phyloP scores from a whole-genome alignment of 2,888 invertebrate genomes.

The Drosophila paramelanica region DNA sequence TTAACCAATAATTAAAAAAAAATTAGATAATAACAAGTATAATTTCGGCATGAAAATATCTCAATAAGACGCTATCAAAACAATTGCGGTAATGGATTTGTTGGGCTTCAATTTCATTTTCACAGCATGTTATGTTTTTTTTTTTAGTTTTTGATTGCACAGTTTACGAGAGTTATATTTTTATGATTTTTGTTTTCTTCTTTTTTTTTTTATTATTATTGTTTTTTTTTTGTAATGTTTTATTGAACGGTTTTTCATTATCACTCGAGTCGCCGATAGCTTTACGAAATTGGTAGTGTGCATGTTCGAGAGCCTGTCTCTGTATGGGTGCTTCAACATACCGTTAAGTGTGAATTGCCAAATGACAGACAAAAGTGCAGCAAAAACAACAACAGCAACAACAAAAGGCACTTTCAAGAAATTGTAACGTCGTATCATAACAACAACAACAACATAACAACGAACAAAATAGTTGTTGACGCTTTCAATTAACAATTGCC shows the following conservation, averaged over 20 bases:
- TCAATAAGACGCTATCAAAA: conserved; percentile 22
- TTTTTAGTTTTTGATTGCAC: conserved; percentile 5
- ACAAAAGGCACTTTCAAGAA: conserved; percentile 43
- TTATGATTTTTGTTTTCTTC: background rate
- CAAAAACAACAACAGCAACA: conserved; percentile 30
- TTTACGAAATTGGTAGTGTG: conserved; percentile 57
- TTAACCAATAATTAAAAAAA: no score
- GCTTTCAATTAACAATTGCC: conserved; percentile 75
- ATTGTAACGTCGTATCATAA: conserved; percentile 33
- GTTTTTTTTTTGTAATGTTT: conserved; percentile 1
- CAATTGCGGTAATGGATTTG: conserved; percentile 41
- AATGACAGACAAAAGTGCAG: conserved; percentile 48
- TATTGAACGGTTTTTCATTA: conserved; percentile 49
- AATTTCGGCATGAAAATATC: background rate
- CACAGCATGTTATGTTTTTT: conserved; percentile 9
- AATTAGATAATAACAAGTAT: background rate
- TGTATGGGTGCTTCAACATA: conserved; percentile 47
- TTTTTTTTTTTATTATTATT: conserved; percentile 2
- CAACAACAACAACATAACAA: conserved; percentile 5
- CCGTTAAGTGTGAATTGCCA: conserved; percentile 68
- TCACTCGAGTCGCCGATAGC: conserved; percentile 31
- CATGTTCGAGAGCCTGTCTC: conserved; percentile 38
- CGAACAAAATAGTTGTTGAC: conserved; percentile 58
- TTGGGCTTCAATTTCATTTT: conserved; percentile 15
- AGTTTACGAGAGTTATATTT: conserved; percentile 7